Conservation (phyloP, 2,888 invertebrate species). For the Nasonia oneida region DNA sequence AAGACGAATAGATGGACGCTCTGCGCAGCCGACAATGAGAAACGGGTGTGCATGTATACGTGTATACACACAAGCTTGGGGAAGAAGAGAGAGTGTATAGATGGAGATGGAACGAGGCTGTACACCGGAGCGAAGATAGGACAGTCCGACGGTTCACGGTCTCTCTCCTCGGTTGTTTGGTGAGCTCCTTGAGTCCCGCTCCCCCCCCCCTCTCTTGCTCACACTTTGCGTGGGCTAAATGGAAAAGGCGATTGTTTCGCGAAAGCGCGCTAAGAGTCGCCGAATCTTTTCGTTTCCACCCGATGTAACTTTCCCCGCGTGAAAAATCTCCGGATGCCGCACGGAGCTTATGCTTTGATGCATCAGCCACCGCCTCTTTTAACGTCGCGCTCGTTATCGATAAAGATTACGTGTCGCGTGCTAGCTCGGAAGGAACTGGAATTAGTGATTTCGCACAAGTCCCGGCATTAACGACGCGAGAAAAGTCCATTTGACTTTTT, state of each 20-base stretch:
- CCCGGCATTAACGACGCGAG: background rate
- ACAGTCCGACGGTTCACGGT: constrained; percentile 53
- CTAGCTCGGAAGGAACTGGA: background rate
- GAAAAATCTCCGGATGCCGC: background rate
- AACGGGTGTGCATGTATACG: constrained; percentile 10
- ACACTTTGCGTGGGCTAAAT: constrained; percentile 24
- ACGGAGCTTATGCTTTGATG: background rate
- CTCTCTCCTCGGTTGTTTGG: constrained; percentile 53
- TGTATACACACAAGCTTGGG: background rate
- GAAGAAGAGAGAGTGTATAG: constrained; percentile 25
- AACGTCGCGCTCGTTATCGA: no score
- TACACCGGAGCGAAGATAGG: constrained; percentile 47
- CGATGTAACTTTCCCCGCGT: constrained; percentile 19
- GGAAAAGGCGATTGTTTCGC: constrained; percentile 56
- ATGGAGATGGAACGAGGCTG: constrained; percentile 11
- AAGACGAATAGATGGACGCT: constrained; percentile 45
- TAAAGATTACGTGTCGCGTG: background rate
- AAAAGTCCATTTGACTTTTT: background rate
- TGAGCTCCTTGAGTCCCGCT: constrained; percentile 42
- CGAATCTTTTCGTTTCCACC: constrained; percentile 44
- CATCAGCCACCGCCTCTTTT: background rate
- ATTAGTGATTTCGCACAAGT: background rate
- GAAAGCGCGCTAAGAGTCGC: constrained; percentile 31
- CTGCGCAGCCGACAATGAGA: constrained; percentile 55
- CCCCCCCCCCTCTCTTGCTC: no score